Evolutionary conservation across 2,113 vertebrate species (phyloP), one percentile per base, ranked within the genome.

Genomic region (Odocoileus hemionus): DNA sequence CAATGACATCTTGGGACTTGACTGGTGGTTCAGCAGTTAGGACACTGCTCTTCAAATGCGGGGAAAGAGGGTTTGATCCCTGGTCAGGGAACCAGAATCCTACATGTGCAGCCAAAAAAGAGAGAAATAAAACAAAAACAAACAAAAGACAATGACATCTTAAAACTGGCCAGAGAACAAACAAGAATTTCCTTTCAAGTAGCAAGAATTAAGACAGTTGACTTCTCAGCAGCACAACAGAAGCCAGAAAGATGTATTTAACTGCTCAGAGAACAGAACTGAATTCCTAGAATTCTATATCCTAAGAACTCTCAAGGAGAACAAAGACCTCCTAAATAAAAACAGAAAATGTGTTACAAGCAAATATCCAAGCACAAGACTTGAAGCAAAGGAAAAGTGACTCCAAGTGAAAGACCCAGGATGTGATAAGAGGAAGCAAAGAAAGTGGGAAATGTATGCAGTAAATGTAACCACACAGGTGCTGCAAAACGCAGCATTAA

Each of bases 301-400:
- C 86, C 90, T 57, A 36, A 86, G 55, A 87, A 67, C 74, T 86
- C 87, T 83, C 61, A 93, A 52, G 60, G 60, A 70, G 28, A 95
- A 11, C 57, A 82, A 80, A 82, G 39, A 76, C 26, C 58, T 64
- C 67, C 60, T 33, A 4, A 16, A 70, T 23, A 74, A 74, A 74
- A 39, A 74, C 36, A 82, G 28, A 92, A 55, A 89, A 47, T 14
- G 67, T 74, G 52, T 78, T 36, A 54, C 23, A 33, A 90, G 78
- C 25, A 39, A 87, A 61, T 45, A 67, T 39, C 39, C 57, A 74
- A 8, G 28, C 47, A 47, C 21, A 15, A 43, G 33, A 52, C 33
- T 1, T 52, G 14, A n/a, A 86, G 58, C 39, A 60, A 94, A 88
- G 52, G 70, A 78, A 96, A 80, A 82, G 64, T 33, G 78, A 70